These are phyloP conservation scores for Druon quercuslanigerum DNA, from an alignment of 1,140 invertebrate genomes.

Conservation along the genomic window DNA sequence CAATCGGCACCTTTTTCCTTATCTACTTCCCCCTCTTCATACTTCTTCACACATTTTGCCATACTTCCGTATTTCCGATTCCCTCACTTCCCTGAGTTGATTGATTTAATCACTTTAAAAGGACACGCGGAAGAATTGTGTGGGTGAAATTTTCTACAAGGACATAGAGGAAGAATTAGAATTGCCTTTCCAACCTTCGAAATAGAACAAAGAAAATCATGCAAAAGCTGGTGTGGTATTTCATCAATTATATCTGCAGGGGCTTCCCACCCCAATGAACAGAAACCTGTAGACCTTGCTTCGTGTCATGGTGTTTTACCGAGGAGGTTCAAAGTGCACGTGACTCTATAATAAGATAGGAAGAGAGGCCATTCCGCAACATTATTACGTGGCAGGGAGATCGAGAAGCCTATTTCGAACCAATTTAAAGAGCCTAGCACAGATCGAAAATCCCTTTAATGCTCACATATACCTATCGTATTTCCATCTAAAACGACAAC, in stretches of 20 bases:
- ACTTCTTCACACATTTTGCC: too few relatives aligned
- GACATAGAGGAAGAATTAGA: not conserved
- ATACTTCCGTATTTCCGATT: too few relatives aligned
- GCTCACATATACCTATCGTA: not conserved
- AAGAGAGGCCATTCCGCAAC: not conserved
- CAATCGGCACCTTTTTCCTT: too few relatives aligned
- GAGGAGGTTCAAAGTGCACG: conserved; percentile 7
- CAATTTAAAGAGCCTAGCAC: not conserved
- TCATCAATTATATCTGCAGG: conserved; percentile 5
- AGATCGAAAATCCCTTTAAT: too few relatives aligned
- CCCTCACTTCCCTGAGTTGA: too few relatives aligned
- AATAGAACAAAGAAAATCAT: not conserved
- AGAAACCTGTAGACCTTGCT: conserved; percentile 25
- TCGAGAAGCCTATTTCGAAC: not conserved
- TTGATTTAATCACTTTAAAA: not conserved
- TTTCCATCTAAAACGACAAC: too few relatives aligned
- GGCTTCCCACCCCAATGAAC: conserved; percentile 1
- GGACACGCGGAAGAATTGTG: not conserved
- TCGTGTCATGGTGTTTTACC: conserved; percentile 10
- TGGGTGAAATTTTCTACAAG: too few relatives aligned
- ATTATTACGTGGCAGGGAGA: conserved; percentile 7
- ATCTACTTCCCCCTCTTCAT: too few relatives aligned
- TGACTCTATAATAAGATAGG: conserved; percentile 27
- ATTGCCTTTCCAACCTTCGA: not conserved
- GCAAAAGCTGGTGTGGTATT: not conserved